phyloP scores from a whole-genome alignment of 1,140 invertebrate genomes.

The Pseudomyrmex concolor region DNA sequence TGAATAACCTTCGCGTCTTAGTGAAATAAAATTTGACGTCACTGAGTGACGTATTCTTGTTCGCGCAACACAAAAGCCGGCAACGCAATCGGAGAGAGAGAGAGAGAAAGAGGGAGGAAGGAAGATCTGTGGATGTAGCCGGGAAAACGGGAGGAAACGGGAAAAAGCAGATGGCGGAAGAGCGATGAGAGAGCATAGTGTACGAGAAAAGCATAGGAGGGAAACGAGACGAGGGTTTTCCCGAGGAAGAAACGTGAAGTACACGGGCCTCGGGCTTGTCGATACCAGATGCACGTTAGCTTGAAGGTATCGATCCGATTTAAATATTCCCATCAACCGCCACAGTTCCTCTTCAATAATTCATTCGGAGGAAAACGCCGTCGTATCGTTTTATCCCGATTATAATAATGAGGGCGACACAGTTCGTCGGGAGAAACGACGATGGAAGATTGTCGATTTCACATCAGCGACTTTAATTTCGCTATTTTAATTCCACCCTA shows the following conservation, averaged over 20 bases:
- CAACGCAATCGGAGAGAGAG: constrained; percentile 5
- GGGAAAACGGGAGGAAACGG: constrained; percentile 8
- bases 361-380: constrained; percentile 64
- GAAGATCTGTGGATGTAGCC: constrained; percentile 33
- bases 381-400: constrained; percentile 34
- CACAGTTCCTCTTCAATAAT: constrained; percentile 70
- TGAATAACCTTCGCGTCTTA: background rate
- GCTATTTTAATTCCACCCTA: background rate
- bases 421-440: no score
- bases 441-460: background rate
- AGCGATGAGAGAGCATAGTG: constrained; percentile 14
- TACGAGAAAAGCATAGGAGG: background rate
- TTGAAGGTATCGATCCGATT: constrained; percentile 69
- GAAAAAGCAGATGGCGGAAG: constrained; percentile 29
- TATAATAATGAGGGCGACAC: constrained; percentile 63
- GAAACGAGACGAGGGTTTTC: constrained; percentile 46
- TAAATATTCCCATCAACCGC: constrained; percentile 67
- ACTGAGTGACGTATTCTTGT: constrained; percentile 25
- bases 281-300: constrained; percentile 71
- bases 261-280: constrained; percentile 53
- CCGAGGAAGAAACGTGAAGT: constrained; percentile 12
- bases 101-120: constrained; percentile 49
- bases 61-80: constrained; percentile 17
- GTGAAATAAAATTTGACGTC: constrained; percentile 57
- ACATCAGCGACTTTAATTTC: constrained; percentile 20